Evolutionary conservation across 2,888 invertebrate genomes (phyloP).

Genomic region (Torymus aiolomorphi): DNA sequence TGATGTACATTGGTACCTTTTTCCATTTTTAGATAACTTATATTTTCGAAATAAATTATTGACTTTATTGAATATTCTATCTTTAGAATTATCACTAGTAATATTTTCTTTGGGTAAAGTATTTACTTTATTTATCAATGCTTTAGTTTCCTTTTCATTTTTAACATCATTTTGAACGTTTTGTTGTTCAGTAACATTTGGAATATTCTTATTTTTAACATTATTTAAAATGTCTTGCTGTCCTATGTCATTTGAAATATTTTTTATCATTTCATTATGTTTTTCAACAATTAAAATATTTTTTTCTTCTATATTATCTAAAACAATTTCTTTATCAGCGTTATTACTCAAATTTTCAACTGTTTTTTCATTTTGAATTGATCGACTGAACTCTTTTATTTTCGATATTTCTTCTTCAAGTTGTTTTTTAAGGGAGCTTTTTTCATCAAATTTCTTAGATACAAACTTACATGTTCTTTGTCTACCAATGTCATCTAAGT

Average conservation of each 20-base stretch:
- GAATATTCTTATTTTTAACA: no score
- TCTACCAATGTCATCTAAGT: slow-evolving; percentile 78
- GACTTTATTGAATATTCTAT: slow-evolving; percentile 33
- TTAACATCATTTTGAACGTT: no score
- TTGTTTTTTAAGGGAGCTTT: slow-evolving; percentile 68
- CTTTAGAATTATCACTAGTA: background rate
- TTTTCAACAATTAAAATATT: background rate
- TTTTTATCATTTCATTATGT: background rate
- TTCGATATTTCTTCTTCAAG: slow-evolving; percentile 69
- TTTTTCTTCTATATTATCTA: background rate
- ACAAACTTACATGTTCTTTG: slow-evolving; percentile 77
- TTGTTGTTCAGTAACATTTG: no score
- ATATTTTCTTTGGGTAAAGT: background rate
- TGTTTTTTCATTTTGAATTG: slow-evolving; percentile 45
- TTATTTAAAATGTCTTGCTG: no score
- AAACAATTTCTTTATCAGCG: background rate
- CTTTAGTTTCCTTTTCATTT: background rate
- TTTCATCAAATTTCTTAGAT: slow-evolving; percentile 69
- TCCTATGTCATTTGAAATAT: background rate
- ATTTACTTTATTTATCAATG: background rate
- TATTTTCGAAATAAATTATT: slow-evolving; percentile 65
- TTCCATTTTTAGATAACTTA: slow-evolving; percentile 57
- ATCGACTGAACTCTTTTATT: slow-evolving; percentile 65
- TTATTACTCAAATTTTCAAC: slow-evolving; percentile 6
- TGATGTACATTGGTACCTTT: slow-evolving; percentile 67